Percentiles rank a stretch among this genome's conserved stretches.
These are phyloP conservation scores for Drosophila affinis DNA, from an alignment of 2,888 invertebrate genomes.

Conservation along the genomic window DNA sequence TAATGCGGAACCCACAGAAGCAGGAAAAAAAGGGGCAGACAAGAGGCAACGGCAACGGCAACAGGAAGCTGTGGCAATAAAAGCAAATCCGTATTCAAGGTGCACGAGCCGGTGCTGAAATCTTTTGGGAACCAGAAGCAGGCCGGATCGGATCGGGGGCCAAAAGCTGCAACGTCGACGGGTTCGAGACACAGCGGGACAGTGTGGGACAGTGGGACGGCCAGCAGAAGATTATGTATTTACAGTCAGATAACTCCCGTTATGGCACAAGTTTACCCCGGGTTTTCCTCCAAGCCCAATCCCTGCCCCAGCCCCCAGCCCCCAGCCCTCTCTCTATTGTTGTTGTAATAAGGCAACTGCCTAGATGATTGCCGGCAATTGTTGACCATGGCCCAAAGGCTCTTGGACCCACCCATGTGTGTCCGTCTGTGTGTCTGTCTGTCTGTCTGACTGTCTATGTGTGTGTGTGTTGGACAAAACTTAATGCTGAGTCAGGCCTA, in stretches of 20 bases:
- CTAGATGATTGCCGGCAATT: conserved; percentile 76
- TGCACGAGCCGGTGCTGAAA: conserved; percentile 43
- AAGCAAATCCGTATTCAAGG: conserved; percentile 75
- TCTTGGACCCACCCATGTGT: conserved; percentile 8
- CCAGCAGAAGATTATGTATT: conserved; percentile 72
- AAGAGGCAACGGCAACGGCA: conserved; percentile 5
- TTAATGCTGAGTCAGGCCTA: conserved; percentile 63
- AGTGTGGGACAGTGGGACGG: neutral
- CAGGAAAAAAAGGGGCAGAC: neutral
- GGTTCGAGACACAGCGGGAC: conserved; percentile 15
- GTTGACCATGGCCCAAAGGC: conserved; percentile 59
- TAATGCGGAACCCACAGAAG: conserved; percentile 51
- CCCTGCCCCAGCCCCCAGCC: too few species aligned
- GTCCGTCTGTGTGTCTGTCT: conserved; percentile 7
- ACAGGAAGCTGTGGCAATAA: conserved; percentile 64
- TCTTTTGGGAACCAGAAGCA: conserved; percentile 48
- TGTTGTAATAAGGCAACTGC: conserved; percentile 71
- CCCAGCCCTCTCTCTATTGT: conserved; percentile 22
- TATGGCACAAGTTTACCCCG: conserved; percentile 63
- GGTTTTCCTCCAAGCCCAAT: neutral
- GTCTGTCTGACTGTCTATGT: neutral
- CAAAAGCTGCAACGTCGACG: conserved; percentile 36
- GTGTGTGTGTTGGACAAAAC: conserved; percentile 44
- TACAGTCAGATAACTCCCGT: conserved; percentile 76
- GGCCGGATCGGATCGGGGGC: neutral